These are phyloP conservation scores for Mus spretus DNA, from an alignment of 2,797 vertebrate genomes.

Conservation along the genomic window DNA sequence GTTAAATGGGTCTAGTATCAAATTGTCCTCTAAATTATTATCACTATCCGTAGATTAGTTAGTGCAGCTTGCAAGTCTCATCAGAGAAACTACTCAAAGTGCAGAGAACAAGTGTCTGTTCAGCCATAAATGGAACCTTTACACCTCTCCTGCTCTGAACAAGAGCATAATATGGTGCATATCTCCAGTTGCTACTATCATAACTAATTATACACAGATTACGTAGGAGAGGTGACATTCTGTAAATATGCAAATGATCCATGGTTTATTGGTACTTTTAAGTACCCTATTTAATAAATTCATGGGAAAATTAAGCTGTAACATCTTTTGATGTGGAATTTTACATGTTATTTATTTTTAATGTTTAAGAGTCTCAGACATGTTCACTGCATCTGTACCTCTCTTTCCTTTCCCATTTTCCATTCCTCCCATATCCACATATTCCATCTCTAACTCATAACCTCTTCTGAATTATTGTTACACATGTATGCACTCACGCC, in stretches of 20 bases:
- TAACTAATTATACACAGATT: conserved; percentile 76
- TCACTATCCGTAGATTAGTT: background rate
- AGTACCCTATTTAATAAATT: conserved; percentile 83
- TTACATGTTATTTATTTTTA: background rate
- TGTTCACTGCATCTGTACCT: background rate
- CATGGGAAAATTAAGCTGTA: conserved; percentile 60
- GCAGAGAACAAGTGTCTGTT: background rate
- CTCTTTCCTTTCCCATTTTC: background rate
- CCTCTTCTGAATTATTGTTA: background rate
- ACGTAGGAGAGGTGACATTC: conserved; percentile 67
- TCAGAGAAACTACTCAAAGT: background rate
- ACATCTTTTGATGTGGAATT: background rate
- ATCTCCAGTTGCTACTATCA: conserved; percentile 28
- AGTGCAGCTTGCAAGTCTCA: background rate
- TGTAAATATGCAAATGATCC: conserved; percentile 82
- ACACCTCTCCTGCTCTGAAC: background rate
- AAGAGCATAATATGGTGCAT: background rate
- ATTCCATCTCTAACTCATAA: background rate
- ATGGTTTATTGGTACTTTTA: conserved; percentile 82
- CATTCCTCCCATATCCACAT: background rate
- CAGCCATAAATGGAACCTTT: background rate
- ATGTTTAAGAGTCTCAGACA: background rate
- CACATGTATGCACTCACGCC: no score
- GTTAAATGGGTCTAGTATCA: background rate
- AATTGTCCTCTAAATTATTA: background rate